A percentile compares a stretch with the other conserved stretches of the same genome.
Conservation (phyloP, 1,140 invertebrate genomes). For the Galleria mellonella region DNA sequence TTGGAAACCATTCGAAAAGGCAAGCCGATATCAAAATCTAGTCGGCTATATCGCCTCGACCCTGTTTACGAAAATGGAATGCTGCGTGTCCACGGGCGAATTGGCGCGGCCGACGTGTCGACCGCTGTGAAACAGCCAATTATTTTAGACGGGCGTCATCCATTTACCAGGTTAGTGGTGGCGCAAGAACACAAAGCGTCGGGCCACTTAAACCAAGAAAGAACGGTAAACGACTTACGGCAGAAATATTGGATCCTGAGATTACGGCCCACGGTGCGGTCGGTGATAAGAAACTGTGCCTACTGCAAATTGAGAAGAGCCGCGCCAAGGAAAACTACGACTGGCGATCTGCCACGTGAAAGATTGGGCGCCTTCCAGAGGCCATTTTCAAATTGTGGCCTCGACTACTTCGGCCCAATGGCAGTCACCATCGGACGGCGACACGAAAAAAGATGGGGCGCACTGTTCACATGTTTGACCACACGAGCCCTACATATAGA, state of each 20-base stretch:
- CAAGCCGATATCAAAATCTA: slow-evolving; percentile 1
- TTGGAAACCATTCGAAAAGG: not conserved
- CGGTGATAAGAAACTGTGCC: not conserved
- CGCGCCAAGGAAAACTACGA: slow-evolving; percentile 11
- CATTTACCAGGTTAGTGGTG: slow-evolving; percentile 1
- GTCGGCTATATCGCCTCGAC: slow-evolving; percentile 2
- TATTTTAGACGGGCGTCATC: slow-evolving; percentile 9
- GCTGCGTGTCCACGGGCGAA: slow-evolving; percentile 5
- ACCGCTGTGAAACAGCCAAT: slow-evolving; percentile 1
- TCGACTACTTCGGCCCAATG: slow-evolving; percentile 44
- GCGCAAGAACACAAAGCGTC: slow-evolving; percentile 1
- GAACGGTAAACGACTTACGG: slow-evolving; percentile 8
- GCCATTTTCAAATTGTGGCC: slow-evolving; percentile 23
- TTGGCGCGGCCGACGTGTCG: slow-evolving; percentile 3
- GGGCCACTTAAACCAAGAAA: slow-evolving; percentile 4
- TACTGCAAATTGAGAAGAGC: not conserved
- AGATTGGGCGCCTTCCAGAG: slow-evolving; percentile 4
- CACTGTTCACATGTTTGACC: slow-evolving; percentile 47
- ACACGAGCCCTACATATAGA: slow-evolving; percentile 65
- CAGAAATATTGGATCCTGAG: slow-evolving; percentile 8
- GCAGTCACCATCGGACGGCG: slow-evolving; percentile 22
- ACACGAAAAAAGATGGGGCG: slow-evolving; percentile 39
- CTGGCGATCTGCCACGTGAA: slow-evolving; percentile 20
- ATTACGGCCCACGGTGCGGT: not conserved
- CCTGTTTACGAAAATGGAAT: slow-evolving; percentile 6